Evolutionary conservation across 2,113 vertebrate species (phyloP).

Genomic region (Thermophis baileyi): DNA sequence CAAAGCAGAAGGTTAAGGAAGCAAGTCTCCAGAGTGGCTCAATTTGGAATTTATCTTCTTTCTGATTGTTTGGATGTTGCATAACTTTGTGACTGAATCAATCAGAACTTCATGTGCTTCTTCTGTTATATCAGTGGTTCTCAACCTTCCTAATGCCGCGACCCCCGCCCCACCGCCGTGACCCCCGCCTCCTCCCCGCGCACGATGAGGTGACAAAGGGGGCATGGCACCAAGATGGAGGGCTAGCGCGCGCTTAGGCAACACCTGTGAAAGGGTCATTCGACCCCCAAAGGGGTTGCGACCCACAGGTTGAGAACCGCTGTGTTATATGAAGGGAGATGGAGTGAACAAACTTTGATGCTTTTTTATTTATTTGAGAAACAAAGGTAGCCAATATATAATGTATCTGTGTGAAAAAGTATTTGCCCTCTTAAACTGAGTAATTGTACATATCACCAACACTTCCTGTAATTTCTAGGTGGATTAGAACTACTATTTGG

Average conservation of each 20-base stretch:
- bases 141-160: too few relatives aligned
- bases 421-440: background rate
- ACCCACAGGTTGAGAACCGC: too few relatives aligned
- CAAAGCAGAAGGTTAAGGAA: background rate
- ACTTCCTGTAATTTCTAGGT: background rate
- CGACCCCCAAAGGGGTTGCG: too few relatives aligned
- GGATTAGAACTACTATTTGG: background rate
- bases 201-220: too few relatives aligned
- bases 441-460: background rate
- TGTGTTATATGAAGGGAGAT: background rate
- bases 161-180: too few relatives aligned
- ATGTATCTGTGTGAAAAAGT: background rate
- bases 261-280: too few relatives aligned
- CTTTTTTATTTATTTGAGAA: background rate
- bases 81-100: background rate
- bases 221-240: too few relatives aligned
- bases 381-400: background rate
- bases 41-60: background rate
- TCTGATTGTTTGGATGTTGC: background rate
- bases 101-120: background rate
- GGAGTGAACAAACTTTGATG: background rate
- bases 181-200: too few relatives aligned
- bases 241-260: too few relatives aligned
- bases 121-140: background rate
- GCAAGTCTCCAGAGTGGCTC: accelerated